phyloP scores from a whole-genome alignment of 2,797 vertebrate species.

The Neoniphon sammara region DNA sequence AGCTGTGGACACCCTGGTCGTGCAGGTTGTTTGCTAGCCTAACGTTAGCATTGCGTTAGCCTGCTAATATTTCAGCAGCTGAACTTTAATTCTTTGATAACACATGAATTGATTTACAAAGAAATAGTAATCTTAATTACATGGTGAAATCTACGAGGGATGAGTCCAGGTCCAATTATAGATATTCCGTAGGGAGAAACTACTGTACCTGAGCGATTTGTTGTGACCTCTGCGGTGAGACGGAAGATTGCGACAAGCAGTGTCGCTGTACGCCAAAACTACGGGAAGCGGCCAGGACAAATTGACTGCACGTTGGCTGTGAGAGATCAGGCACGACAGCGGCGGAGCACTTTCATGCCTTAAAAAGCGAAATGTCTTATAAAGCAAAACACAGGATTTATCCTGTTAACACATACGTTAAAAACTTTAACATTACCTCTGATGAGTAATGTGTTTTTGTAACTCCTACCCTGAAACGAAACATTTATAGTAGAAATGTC shows the following conservation, averaged over 20 bases:
- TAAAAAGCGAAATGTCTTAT: no score
- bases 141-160: fast-evolving
- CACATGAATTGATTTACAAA: fast-evolving
- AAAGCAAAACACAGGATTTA: no score
- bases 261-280: constrained; percentile 28
- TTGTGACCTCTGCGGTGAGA: constrained; percentile 75
- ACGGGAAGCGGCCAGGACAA: constrained; percentile 30
- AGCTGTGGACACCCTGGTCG: no score
- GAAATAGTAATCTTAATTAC: fast-evolving
- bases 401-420: no score
- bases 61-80: neutral
- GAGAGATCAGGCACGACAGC: no score
- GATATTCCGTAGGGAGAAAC: neutral
- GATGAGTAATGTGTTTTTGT: no score
- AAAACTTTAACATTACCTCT: no score
- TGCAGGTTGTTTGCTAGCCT: neutral
- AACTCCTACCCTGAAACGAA: no score
- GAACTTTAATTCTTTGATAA: neutral
- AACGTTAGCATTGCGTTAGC: constrained; percentile 31
- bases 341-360: no score
- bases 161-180: fast-evolving
- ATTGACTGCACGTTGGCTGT: no score
- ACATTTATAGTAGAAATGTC: no score
- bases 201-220: constrained; percentile 64
- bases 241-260: constrained; percentile 47